These are phyloP conservation scores for Sphyrna mokarran DNA, from an alignment of 2,113 vertebrate species.

Conservation along the genomic window DNA sequence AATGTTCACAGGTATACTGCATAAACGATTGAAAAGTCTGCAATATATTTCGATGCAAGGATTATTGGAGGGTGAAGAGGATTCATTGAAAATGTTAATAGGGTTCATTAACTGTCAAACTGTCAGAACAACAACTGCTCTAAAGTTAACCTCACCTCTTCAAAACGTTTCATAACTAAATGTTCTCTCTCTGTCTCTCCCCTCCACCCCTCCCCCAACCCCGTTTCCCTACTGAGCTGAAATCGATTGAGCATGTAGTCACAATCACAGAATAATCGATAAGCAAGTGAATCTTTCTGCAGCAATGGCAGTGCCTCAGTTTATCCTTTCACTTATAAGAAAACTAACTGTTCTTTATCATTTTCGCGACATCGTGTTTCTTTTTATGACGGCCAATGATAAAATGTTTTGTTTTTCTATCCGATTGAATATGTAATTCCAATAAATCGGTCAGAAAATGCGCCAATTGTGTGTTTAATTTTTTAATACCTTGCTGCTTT, in stretches of 20 bases:
- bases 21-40: not conserved
- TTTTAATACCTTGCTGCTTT: too few relatives aligned
- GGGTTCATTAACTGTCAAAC: not conserved
- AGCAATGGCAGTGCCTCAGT: not conserved
- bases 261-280: too few relatives aligned
- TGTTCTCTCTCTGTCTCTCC: too few relatives aligned
- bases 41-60: not conserved
- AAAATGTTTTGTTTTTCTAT: not conserved
- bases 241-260: not conserved
- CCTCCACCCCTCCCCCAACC: too few relatives aligned
- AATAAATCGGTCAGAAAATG: not conserved
- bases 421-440: not conserved
- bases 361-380: not conserved
- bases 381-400: not conserved
- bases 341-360: not conserved
- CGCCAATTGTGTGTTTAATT: not conserved
- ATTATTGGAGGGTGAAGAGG: not conserved
- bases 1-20: not conserved
- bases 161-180: not conserved
- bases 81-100: not conserved
- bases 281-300: too few relatives aligned
- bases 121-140: not conserved
- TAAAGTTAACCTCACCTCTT: not conserved
- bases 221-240: not conserved
- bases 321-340: not conserved